phyloP scores from a whole-genome alignment of 1,140 invertebrate genomes.

The Pseudoatta argentina region DNA sequence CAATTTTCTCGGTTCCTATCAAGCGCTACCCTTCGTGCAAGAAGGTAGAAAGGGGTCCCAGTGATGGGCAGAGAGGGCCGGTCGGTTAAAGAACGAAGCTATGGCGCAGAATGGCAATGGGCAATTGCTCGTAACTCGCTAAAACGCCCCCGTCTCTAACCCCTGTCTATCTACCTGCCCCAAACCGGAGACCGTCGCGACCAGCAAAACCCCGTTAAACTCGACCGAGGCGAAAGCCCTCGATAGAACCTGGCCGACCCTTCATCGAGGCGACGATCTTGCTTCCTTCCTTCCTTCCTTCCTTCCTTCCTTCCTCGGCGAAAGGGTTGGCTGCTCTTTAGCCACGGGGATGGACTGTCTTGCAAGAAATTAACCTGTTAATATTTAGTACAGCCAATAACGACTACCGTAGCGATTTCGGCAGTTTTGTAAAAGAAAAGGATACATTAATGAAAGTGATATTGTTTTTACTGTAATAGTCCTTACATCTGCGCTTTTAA shows the following conservation, averaged over 20 bases:
- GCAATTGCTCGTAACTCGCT: slow-evolving; percentile 82
- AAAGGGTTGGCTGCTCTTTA: slow-evolving; percentile 39
- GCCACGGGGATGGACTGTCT: slow-evolving; percentile 12
- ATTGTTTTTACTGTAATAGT: neutral
- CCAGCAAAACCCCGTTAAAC: slow-evolving; percentile 79
- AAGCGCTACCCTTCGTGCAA: slow-evolving; percentile 65
- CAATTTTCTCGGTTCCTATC: slow-evolving; percentile 77
- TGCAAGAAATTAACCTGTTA: slow-evolving; percentile 72
- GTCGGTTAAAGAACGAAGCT: slow-evolving; percentile 76
- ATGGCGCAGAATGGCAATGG: slow-evolving; percentile 80
- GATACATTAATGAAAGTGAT: slow-evolving; percentile 9
- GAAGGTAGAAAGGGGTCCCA: slow-evolving; percentile 47
- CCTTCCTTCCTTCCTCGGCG: slow-evolving; percentile 60
- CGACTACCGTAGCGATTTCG: slow-evolving; percentile 40
- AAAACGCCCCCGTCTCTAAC: slow-evolving; percentile 53
- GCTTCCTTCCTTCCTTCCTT: slow-evolving; percentile 73
- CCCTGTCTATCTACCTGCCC: slow-evolving; percentile 44
- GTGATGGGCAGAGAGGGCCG: slow-evolving; percentile 64
- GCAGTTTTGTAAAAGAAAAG: neutral
- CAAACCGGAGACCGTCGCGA: slow-evolving; percentile 74
- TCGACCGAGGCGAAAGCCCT: slow-evolving; percentile 66
- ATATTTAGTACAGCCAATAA: slow-evolving; percentile 63
- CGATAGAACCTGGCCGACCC: slow-evolving; percentile 75
- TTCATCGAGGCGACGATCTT: slow-evolving; percentile 72
- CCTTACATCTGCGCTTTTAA: neutral